These are phyloP conservation scores for Alces alces DNA, from an alignment of 2,113 vertebrate species.

Conservation along the genomic window DNA sequence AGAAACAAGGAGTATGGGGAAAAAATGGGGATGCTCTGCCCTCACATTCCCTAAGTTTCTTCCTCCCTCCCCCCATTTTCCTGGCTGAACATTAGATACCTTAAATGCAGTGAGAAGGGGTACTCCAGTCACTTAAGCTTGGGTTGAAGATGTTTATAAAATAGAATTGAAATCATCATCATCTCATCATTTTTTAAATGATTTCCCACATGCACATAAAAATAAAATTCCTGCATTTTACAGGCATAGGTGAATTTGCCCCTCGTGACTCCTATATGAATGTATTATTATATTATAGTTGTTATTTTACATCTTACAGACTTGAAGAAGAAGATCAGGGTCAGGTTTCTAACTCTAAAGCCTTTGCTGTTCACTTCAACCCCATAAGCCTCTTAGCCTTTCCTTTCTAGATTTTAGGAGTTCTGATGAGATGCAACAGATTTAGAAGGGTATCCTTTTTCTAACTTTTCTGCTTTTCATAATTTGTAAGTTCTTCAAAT, in stretches of 20 bases:
- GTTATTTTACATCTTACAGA: not conserved
- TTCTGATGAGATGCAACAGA: constrained; percentile 14
- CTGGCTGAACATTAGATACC: not conserved
- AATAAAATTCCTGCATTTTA: not conserved
- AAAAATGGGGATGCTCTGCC: not conserved
- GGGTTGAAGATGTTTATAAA: not conserved
- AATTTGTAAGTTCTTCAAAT: constrained; percentile 6
- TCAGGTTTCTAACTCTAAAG: not conserved
- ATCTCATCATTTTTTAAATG: not conserved
- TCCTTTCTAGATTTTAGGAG: not conserved
- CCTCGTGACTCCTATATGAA: not conserved
- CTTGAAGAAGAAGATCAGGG: not conserved
- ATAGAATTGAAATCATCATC: not conserved
- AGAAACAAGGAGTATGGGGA: not conserved
- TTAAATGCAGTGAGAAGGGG: not conserved
- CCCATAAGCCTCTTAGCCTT: not conserved
- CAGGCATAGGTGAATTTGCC: not conserved
- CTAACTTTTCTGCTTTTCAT: constrained; percentile 13
- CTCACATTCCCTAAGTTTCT: not conserved
- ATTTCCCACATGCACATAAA: not conserved
- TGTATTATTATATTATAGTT: not conserved
- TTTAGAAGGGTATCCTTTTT: not conserved
- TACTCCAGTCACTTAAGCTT: not conserved
- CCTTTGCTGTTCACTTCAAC: not conserved
- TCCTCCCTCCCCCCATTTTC: not conserved